Conservation (phyloP, 2,797 vertebrate species). For the Microctenopoma stevenorrisi region DNA sequence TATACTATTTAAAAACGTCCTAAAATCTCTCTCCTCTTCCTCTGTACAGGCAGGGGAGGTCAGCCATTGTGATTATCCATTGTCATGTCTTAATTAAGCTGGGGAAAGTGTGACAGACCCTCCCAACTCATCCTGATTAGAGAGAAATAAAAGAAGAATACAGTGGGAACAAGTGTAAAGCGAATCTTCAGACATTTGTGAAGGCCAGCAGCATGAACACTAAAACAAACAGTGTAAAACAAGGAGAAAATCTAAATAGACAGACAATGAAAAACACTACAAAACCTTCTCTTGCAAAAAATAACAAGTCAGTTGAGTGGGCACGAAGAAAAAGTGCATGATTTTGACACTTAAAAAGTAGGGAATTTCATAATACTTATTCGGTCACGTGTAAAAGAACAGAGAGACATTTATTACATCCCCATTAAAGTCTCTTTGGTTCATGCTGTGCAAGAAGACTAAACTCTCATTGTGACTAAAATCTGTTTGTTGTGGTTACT, state of each 20-base stretch:
- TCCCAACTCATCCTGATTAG: neutral
- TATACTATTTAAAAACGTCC: neutral
- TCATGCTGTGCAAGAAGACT: constrained; percentile 3
- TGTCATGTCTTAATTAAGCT: constrained; percentile 19
- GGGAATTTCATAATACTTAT: constrained; percentile 22
- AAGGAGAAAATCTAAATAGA: constrained; percentile 10
- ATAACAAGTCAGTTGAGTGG: constrained; percentile 13
- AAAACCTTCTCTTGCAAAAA: constrained; percentile 8
- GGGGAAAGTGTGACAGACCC: constrained; percentile 3
- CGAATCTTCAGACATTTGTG: constrained; percentile 3
- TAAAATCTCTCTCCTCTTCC: neutral
- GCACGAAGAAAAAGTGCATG: constrained; percentile 4
- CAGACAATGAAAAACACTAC: neutral
- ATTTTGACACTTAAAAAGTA: neutral
- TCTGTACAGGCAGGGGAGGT: neutral
- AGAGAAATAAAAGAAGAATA: neutral
- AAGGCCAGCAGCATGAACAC: constrained; percentile 39
- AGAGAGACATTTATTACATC: constrained; percentile 12
- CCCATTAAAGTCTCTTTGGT: constrained; percentile 33
- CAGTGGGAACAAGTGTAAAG: neutral
- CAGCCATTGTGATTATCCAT: neutral
- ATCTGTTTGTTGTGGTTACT: constrained; percentile 6
- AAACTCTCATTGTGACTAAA: constrained; percentile 19
- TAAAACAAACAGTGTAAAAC: neutral
- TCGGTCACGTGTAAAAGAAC: constrained; percentile 22